Percentiles rank a stretch among this genome's conserved stretches.
phyloP scores from a whole-genome alignment of 2,888 invertebrate species.

The Deroplatys truncata region DNA sequence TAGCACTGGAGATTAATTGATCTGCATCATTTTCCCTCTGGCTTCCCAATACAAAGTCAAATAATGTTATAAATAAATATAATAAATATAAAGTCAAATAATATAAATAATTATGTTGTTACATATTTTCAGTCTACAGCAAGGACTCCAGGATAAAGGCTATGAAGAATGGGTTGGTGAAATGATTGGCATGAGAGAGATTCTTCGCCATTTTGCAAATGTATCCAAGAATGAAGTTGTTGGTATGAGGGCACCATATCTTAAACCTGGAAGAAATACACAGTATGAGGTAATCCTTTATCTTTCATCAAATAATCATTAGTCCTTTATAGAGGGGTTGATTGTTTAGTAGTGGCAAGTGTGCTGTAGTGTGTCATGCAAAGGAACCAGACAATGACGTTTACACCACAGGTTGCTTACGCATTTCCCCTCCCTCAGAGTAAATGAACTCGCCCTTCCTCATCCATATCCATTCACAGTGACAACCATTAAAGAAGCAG shows the following conservation, averaged over 20 bases:
- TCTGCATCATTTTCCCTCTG: too few species aligned
- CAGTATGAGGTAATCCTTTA: slow-evolving; percentile 70
- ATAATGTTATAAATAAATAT: too few species aligned
- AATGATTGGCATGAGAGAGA: slow-evolving; percentile 91
- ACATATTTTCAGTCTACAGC: slow-evolving; percentile 50
- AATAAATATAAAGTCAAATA: too few species aligned
- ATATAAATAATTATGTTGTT: too few species aligned
- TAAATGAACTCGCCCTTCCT: too few species aligned
- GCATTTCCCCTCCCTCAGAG: too few species aligned
- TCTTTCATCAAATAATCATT: background rate
- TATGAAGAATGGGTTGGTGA: slow-evolving; percentile 92
- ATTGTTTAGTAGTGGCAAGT: background rate
- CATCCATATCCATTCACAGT: too few species aligned
- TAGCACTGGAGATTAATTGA: too few species aligned
- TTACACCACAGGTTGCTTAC: too few species aligned
- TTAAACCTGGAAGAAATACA: slow-evolving; percentile 89
- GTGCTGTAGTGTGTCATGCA: background rate
- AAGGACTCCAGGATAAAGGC: slow-evolving; percentile 81
- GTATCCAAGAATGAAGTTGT: slow-evolving; percentile 76
- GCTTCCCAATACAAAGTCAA: too few species aligned
- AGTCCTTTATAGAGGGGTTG: background rate
- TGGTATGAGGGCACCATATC: slow-evolving; percentile 83
- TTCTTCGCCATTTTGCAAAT: slow-evolving; percentile 76
- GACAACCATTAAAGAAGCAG: too few species aligned
- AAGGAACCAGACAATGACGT: background rate